Evolutionary conservation across 1,140 invertebrate species (phyloP).

Genomic region (Psilanteris sp.): DNA sequence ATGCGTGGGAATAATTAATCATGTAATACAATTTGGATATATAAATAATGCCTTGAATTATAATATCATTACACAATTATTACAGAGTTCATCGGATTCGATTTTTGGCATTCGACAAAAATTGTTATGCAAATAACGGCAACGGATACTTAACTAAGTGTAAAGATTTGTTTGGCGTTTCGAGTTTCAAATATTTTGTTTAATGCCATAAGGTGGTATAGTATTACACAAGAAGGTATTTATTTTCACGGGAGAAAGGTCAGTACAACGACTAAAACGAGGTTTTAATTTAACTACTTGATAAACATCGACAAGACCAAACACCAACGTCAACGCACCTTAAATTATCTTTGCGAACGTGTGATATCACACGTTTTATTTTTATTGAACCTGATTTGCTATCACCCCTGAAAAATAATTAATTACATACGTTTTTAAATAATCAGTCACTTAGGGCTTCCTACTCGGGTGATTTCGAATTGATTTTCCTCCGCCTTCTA

Average conservation of each 20-base stretch:
- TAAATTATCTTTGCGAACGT: slow-evolving; percentile 58
- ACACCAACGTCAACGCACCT: slow-evolving; percentile 53
- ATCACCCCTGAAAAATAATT: slow-evolving; percentile 62
- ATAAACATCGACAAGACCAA: slow-evolving; percentile 41
- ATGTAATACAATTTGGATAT: background rate
- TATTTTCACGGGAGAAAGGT: background rate
- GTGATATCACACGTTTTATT: slow-evolving; percentile 57
- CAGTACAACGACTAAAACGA: slow-evolving; percentile 10
- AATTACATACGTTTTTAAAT: slow-evolving; percentile 51
- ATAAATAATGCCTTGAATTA: too few species aligned
- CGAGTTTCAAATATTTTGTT: background rate
- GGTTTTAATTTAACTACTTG: slow-evolving; percentile 33
- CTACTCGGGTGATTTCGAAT: slow-evolving; percentile 43
- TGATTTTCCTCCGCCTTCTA: slow-evolving; percentile 34
- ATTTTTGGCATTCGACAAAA: too few species aligned
- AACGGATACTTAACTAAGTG: too few species aligned
- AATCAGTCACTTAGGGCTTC: slow-evolving; percentile 4
- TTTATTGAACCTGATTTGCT: slow-evolving; percentile 59
- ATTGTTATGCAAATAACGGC: too few species aligned
- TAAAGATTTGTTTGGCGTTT: too few species aligned
- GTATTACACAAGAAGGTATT: background rate
- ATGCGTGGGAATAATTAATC: slow-evolving; percentile 10
- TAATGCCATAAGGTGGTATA: background rate
- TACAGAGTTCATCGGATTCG: too few species aligned
- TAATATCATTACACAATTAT: too few species aligned